Evolutionary conservation across 2,888 invertebrate genomes (phyloP), one percentile per base, ranked within the genome.

Genomic region (Odontomyia ornata): DNA sequence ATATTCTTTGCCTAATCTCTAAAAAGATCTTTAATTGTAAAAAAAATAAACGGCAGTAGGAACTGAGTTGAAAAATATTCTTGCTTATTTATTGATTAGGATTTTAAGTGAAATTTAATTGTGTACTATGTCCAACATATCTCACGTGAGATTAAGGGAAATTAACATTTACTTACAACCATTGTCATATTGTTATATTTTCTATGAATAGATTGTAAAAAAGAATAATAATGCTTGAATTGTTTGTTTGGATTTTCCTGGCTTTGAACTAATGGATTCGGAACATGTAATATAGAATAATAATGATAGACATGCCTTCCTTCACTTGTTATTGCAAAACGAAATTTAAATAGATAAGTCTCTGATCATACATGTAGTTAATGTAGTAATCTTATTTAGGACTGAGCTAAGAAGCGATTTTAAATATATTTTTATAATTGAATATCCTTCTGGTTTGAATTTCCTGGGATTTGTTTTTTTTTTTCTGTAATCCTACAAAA

Each of bases 361-460:
- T 47, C 9, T 47, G 69, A 43, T 9, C 4, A 52, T 52, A 36
- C 52, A 52, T 52, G 52, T 52, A 69, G 28, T 15, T 46, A 69
- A 47, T 69, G 46, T 69, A 69, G 69, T 69, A 46, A 69, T 13
- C 46, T 69, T 69, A 69, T 69, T 69, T 69, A 69, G 69, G 46
- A 69, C 47, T 69, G 47, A 69, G 46, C 46, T 47, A 47, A 47
- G 15, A 67, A 23, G 27, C 47, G 25, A 47, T 67, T 67, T 67
- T 67, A 43, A 69, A 69, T 47, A 69, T 47, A 69, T 69, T 69
- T 69, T 69, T 69, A 47, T 15, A 25, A 47, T 15, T 46, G 47
- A 65, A 65, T 9, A 30, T 30, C 28, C 15, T 7, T 36, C 3
- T 5, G 3, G 36, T 5, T 36, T 36, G 36, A n/a, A n/a, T 36